Conservation (phyloP, 2,797 vertebrate species). For the Micropoecilia bifurca region DNA sequence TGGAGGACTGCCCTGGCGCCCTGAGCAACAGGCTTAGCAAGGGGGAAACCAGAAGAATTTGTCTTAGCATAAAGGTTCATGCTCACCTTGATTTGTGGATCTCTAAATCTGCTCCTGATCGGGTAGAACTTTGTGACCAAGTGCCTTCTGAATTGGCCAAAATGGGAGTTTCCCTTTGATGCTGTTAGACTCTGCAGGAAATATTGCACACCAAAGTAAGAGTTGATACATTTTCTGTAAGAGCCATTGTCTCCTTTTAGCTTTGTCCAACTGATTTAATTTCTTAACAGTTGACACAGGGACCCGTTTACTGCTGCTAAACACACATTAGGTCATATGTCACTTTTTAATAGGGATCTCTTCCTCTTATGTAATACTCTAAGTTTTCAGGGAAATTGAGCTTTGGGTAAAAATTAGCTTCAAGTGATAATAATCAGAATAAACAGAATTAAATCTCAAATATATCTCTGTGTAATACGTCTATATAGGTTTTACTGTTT, state of each 20-base stretch:
- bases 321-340: not conserved
- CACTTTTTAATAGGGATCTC: not conserved
- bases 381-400: too few relatives aligned
- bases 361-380: not conserved
- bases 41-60: not conserved
- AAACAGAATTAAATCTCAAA: not conserved
- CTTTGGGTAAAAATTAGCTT: not conserved
- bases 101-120: slow-evolving; percentile 46
- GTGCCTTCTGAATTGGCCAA: not conserved
- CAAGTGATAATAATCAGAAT: not conserved
- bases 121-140: slow-evolving; percentile 37
- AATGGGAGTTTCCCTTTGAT: not conserved
- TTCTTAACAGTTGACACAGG: not conserved
- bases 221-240: not conserved
- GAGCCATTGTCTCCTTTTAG: not conserved
- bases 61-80: not conserved
- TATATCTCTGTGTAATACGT: not conserved
- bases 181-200: slow-evolving; percentile 34
- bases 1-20: too few relatives aligned
- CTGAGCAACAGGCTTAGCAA: too few relatives aligned
- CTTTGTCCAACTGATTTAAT: not conserved
- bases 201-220: not conserved
- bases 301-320: not conserved
- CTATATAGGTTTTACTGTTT: not conserved
- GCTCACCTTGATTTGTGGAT: slow-evolving; percentile 35